Evolutionary conservation across 2,797 vertebrate species (phyloP).

Genomic region (Nannoperca australis): DNA sequence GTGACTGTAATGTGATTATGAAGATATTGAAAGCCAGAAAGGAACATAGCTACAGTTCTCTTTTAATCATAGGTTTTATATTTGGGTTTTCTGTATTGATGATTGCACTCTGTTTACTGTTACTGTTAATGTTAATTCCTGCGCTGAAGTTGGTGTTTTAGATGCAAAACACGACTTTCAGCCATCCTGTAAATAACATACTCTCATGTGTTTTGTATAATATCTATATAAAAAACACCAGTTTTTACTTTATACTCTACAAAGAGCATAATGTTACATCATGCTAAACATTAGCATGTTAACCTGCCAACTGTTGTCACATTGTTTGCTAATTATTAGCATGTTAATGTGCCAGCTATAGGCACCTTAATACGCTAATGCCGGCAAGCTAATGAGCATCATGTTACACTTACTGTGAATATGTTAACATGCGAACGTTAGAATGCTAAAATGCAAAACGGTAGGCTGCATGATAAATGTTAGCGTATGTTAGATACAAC

Average conservation of each 20-base stretch:
- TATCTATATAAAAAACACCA: not conserved
- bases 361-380: not conserved
- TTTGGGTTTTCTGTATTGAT: not conserved
- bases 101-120: not conserved
- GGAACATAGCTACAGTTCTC: not conserved
- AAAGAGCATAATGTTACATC: not conserved
- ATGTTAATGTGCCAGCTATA: not conserved
- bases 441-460: not conserved
- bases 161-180: not conserved
- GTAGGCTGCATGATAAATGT: not conserved
- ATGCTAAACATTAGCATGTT: too few relatives aligned
- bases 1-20: conserved; percentile 40
- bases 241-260: not conserved
- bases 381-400: not conserved
- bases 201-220: not conserved
- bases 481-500: not conserved
- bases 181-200: not conserved
- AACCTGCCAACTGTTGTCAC: too few relatives aligned
- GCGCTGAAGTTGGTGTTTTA: not conserved
- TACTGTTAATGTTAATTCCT: too few relatives aligned
- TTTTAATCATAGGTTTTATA: not conserved
- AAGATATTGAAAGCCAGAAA: conserved; percentile 19
- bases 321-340: not conserved
- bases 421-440: not conserved
- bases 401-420: not conserved